phyloP scores from a whole-genome alignment of 2,888 invertebrate genomes.

The Perdita meconis region DNA sequence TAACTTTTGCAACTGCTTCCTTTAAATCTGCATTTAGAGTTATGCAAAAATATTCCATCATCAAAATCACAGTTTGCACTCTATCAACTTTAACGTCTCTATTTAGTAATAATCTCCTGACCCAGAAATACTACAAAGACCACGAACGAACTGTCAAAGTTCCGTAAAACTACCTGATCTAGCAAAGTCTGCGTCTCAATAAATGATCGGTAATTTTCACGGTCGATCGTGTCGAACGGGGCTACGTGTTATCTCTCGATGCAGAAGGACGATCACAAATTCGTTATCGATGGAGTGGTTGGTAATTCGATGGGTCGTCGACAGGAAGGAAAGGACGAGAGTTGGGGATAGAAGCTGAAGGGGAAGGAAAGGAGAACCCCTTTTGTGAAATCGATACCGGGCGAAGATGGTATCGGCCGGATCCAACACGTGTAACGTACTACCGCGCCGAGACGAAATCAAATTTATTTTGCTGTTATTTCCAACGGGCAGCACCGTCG shows the following conservation, averaged over 20 bases:
- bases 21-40: too few relatives aligned
- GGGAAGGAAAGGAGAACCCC: conserved; percentile 67
- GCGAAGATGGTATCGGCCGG: conserved; percentile 80
- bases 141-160: too few relatives aligned
- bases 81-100: too few relatives aligned
- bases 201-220: background rate
- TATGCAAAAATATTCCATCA: too few relatives aligned
- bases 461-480: conserved; percentile 81
- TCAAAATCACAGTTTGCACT: too few relatives aligned
- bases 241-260: background rate
- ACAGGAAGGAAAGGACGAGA: conserved; percentile 66
- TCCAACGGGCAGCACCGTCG: conserved; percentile 56
- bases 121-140: too few relatives aligned
- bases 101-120: too few relatives aligned
- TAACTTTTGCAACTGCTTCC: too few relatives aligned
- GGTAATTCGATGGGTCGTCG: conserved; percentile 74
- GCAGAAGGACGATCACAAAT: conserved; percentile 34
- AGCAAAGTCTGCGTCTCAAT: background rate
- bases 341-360: conserved; percentile 10
- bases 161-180: background rate
- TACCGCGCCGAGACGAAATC: conserved; percentile 80
- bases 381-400: conserved; percentile 83
- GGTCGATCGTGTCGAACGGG: background rate
- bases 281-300: conserved; percentile 68
- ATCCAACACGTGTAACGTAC: conserved; percentile 84